These are phyloP conservation scores for fruit fly (Drosophila melanogaster) DNA, from an alignment of 1,140 invertebrate species.

Conservation along the genomic window DNA sequence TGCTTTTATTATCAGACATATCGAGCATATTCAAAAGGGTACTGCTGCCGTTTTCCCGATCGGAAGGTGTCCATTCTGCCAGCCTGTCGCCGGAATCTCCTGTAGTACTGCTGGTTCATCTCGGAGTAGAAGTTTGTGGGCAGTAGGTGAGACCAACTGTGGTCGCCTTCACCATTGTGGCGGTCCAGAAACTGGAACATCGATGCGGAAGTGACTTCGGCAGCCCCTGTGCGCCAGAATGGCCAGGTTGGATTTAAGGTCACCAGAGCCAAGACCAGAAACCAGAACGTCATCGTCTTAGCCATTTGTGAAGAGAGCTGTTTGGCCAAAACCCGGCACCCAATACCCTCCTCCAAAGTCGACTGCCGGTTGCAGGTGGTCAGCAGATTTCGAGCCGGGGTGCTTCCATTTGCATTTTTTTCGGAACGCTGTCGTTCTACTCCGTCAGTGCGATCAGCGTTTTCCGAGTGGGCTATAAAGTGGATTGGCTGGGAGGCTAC, in stretches of 20 bases:
- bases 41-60: background rate
- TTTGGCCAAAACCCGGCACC: constrained; percentile 29
- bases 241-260: constrained; percentile 40
- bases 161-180: constrained; percentile 14
- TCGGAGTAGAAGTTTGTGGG: constrained; percentile 66
- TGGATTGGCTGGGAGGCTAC: constrained; percentile 8
- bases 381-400: constrained; percentile 58
- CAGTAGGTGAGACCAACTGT: constrained; percentile 46
- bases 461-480: constrained; percentile 65
- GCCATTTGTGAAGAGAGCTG: constrained; percentile 42
- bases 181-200: constrained; percentile 57
- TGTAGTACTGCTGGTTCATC: constrained; percentile 69
- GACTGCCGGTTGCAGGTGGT: constrained; percentile 19
- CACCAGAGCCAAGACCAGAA: constrained; percentile 31
- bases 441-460: constrained; percentile 38
- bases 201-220: constrained; percentile 25
- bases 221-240: background rate
- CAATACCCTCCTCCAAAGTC: constrained; percentile 19
- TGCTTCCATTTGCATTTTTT: constrained; percentile 33
- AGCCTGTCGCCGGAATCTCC: constrained; percentile 37
- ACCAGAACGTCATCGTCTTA: constrained; percentile 27
- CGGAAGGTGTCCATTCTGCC: background rate
- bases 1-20: constrained; percentile 33
- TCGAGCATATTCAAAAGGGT: constrained; percentile 57
- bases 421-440: constrained; percentile 1